A percentile compares a stretch with the other conserved stretches of the same genome.
These are phyloP conservation scores for Ceuthmochares aereus DNA, from an alignment of 2,113 vertebrate genomes.

Conservation along the genomic window DNA sequence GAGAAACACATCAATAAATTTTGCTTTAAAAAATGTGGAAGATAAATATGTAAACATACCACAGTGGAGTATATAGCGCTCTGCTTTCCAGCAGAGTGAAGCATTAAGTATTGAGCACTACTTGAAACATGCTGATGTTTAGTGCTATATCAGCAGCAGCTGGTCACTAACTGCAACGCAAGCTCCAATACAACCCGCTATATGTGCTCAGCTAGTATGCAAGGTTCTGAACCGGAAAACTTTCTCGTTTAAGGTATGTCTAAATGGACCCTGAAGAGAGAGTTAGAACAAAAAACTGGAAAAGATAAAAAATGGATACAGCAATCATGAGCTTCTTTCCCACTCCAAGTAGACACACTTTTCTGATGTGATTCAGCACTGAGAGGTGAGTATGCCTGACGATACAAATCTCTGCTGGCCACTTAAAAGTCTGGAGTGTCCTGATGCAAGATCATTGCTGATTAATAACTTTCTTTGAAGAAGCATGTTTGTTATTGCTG, in stretches of 20 bases:
- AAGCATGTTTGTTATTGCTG: background rate
- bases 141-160: background rate
- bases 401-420: background rate
- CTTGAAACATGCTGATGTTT: background rate
- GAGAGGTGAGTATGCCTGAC: background rate
- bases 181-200: background rate
- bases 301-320: background rate
- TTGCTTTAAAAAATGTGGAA: constrained; percentile 1
- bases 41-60: constrained; percentile 5
- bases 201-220: background rate
- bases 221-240: background rate
- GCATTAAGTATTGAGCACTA: background rate
- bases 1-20: background rate
- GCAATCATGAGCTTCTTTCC: background rate
- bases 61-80: background rate
- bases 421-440: background rate
- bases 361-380: background rate
- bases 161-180: background rate
- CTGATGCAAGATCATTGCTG: background rate
- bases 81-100: background rate
- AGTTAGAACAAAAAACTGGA: background rate
- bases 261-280: background rate
- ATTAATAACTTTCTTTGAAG: background rate
- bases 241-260: background rate
- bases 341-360: background rate